Evolutionary conservation across 2,888 invertebrate genomes (phyloP).

Genomic region (Drosophila merina): DNA sequence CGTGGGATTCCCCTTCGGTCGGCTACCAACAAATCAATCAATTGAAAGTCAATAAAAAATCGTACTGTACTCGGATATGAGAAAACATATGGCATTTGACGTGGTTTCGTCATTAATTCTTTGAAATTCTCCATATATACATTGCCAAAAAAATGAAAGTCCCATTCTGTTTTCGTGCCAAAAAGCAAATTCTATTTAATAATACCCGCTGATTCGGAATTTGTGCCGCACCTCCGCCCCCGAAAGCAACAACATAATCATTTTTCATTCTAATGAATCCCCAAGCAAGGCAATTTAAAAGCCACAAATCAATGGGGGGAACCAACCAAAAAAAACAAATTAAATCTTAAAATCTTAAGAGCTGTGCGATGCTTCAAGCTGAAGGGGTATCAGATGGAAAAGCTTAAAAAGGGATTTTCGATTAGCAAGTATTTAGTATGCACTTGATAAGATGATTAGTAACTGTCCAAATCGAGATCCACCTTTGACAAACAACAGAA

Average conservation of each 20-base stretch:
- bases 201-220: slow-evolving; percentile 54
- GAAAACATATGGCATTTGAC: slow-evolving; percentile 51
- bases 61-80: slow-evolving; percentile 12
- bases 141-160: slow-evolving; percentile 16
- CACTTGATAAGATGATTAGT: slow-evolving; percentile 71
- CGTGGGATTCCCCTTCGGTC: slow-evolving; percentile 52
- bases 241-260: slow-evolving; percentile 44
- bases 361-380: slow-evolving; percentile 38
- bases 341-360: slow-evolving; percentile 36
- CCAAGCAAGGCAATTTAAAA: slow-evolving; percentile 62
- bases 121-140: background rate
- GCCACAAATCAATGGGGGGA: slow-evolving; percentile 62
- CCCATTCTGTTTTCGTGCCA: slow-evolving; percentile 18
- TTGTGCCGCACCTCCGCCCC: slow-evolving; percentile 29
- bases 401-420: slow-evolving; percentile 30
- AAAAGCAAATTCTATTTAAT: slow-evolving; percentile 35
- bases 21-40: slow-evolving; percentile 54
- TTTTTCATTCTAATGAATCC: slow-evolving; percentile 46
- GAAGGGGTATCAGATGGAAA: background rate
- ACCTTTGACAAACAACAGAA: slow-evolving; percentile 57
- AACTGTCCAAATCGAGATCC: slow-evolving; percentile 49
- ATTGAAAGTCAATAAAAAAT: slow-evolving; percentile 59
- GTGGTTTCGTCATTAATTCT: slow-evolving; percentile 5
- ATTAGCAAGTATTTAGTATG: slow-evolving; percentile 45
- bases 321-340: slow-evolving; percentile 35